Conservation (phyloP, 2,888 invertebrate species). For the Beris morrisii region DNA sequence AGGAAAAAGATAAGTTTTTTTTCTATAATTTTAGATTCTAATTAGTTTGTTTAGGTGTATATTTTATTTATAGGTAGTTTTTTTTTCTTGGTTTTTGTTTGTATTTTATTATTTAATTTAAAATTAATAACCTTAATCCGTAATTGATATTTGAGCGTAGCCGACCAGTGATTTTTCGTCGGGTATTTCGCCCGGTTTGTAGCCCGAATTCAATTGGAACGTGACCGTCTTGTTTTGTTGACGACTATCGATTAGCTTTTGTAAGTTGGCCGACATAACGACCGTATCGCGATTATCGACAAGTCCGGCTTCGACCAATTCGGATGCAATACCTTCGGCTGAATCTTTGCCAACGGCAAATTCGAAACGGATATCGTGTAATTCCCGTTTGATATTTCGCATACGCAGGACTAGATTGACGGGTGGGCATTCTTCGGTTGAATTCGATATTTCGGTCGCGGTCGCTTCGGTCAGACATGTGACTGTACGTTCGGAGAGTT, state of each 20-base stretch:
- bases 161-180: constrained; percentile 96
- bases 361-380: constrained; percentile 98
- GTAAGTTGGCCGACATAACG: constrained; percentile 91
- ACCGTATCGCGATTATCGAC: constrained; percentile 89
- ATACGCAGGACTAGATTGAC: constrained; percentile 87
- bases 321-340: constrained; percentile 89
- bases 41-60: background rate
- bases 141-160: constrained; percentile 95
- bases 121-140: constrained; percentile 64
- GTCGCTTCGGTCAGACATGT: constrained; percentile 56
- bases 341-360: constrained; percentile 88
- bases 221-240: constrained; percentile 73
- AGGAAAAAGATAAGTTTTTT: background rate
- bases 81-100: background rate
- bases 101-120: constrained; percentile 20
- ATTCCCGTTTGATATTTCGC: constrained; percentile 85
- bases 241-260: constrained; percentile 80
- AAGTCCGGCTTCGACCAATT: constrained; percentile 92
- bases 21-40: background rate
- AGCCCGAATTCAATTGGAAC: constrained; percentile 79
- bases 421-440: constrained; percentile 57
- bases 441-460: constrained; percentile 52
- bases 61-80: no score
- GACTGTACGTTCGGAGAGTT: constrained; percentile 56
- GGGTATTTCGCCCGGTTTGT: constrained; percentile 74